Percentiles rank a stretch among this genome's conserved stretches.
Evolutionary conservation across 2,113 vertebrate genomes (phyloP).

Genomic region (Baryphthengus martii): DNA sequence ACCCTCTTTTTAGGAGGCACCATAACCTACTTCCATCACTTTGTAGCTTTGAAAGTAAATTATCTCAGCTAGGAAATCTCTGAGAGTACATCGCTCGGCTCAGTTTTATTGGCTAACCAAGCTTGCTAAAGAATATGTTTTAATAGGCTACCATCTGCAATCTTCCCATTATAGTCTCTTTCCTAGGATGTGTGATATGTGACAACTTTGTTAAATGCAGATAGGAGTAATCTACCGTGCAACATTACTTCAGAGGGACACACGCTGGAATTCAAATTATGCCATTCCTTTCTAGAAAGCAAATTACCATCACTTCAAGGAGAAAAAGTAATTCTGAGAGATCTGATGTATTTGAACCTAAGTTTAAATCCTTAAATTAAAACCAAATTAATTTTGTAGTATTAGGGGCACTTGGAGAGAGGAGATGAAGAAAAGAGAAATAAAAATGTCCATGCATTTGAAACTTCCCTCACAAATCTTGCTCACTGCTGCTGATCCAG

Average conservation of each 20-base stretch:
- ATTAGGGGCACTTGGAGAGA: not conserved
- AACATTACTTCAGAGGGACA: not conserved
- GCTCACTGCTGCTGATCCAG: not conserved
- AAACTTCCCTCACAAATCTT: not conserved
- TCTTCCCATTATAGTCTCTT: slow-evolving; percentile 4
- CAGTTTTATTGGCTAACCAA: not conserved
- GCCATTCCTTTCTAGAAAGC: not conserved
- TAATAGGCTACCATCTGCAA: slow-evolving; percentile 16
- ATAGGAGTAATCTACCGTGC: not conserved
- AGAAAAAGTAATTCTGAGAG: not conserved
- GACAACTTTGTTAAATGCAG: not conserved
- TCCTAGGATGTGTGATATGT: not conserved
- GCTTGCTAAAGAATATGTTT: not conserved
- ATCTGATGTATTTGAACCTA: not conserved
- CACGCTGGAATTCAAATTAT: not conserved
- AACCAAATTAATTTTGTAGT: not conserved
- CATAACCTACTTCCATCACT: not conserved
- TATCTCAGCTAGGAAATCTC: not conserved
- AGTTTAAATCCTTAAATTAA: not conserved
- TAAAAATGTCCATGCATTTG: not conserved
- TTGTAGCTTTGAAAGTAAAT: not conserved
- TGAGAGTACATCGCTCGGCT: not conserved
- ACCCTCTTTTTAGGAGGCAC: not conserved
- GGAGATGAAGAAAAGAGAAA: not conserved
- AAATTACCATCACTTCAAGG: not conserved